Base-by-base conservation (phyloP, 2,888 invertebrate genomes). In the Ophraella communa region DNA sequence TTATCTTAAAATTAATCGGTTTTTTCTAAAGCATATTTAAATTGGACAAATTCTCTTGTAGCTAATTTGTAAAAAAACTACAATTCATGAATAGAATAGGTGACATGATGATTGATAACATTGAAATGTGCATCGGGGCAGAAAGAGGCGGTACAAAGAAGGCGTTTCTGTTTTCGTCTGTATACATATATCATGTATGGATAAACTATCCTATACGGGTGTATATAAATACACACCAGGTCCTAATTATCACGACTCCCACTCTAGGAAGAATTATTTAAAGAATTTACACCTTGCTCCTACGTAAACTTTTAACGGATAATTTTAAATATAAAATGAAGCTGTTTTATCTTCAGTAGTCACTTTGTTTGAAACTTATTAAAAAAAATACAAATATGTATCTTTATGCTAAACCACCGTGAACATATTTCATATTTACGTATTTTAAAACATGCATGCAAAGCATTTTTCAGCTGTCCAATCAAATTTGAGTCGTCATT, bases 161-260 rank as follows among this genome's bases (percentile, higher is more conserved):
- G 70, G 70, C 71, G 71, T 64, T 65, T 60, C 70, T 61, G n/a
- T n/a, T 61, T 68, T 66, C 68, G 68, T 70, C 68, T 67, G 65
- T 65, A 64, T 68, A 59, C 49, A 27, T 49, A 49, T 14, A 55
- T 42, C 17, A 24, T 24, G 49, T 27, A 51, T 51, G 14, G 23
- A 10, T 14, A 17, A 51, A 51, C 49, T 51, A 8, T 21, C 30
- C 2, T 30, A 30, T 30, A 30, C 30, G 30, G 8, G 8, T 30
- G 8, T 39, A 27, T 51, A 17, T 4, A 5, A 27, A 27, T 68
- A 30, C 11, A 68, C 66, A 68, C 64, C 65, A 70, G 66, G 69
- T 62, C 68, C 71, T 71, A 69, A 69, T 71, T 73, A 69, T 71
- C 72, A 74, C 70, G 70, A 70, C 71, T 69, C 74, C 74, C 74